Base-by-base conservation (phyloP, 1,140 invertebrate species). In the Neuroterus valhalla region DNA sequence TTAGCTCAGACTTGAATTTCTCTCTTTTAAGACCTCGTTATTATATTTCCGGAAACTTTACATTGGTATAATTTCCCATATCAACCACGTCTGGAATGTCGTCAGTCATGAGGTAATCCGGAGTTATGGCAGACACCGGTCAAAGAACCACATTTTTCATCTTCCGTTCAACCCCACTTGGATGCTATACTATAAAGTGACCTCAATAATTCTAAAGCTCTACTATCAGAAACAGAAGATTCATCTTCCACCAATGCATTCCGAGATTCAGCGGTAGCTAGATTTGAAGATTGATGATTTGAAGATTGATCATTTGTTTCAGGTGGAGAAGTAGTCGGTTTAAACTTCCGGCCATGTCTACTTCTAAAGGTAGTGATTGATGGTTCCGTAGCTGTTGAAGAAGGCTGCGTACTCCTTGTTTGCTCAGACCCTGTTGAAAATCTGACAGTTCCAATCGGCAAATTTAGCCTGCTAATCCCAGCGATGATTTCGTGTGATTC, bases 101-200 rank as follows among this genome's bases (percentile, higher is more conserved):
- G 31, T 62, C 55, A 62, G 55, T 62, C 55, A 14, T 62, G 55
- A 62, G 55, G 55, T 31, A 62, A 31, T 62, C 55, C 55, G 31
- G 31, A 62, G 55, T 62, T 50, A 62, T 62, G 55, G 55, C 55
- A 62, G 55, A 62, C 55, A 62, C 55, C 31, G 55, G 55, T 62
- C 26, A 62, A 62, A 62, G 55, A 38, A 62, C 55, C 26, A 62
- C 23, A 31, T 62, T 44, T 38, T 31, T 62, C 38, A 55, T 46
- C 17, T 31, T 62, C 8, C 1, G n/a, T 75, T 89, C 89, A 92
- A 81, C 93, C 94, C 93, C 94, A 96, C 89, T 94, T 93, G 14
- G 95, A 94, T 55, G 95, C 95, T 84, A 96, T 93, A 71, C 93
- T 93, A 88, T 96, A 96, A 68, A 96, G 90, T 73, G 95, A 95